Conservation (phyloP, 2,113 vertebrate species). For the Leuciscus idus region DNA sequence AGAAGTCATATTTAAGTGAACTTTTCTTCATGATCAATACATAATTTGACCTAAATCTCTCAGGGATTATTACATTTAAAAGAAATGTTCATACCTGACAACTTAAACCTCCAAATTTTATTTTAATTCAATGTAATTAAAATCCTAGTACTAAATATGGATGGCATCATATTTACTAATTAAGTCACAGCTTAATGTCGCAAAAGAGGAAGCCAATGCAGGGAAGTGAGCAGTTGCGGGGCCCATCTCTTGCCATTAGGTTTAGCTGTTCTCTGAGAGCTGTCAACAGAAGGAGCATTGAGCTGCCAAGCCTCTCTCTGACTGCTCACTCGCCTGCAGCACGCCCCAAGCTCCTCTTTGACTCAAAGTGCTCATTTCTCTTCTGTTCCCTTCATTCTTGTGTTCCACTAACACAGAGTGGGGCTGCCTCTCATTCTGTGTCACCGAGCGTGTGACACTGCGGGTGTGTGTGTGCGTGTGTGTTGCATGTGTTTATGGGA, state of each 20-base stretch:
- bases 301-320: slow-evolving; percentile 84
- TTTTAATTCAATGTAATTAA: slow-evolving; percentile 40
- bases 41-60: not conserved
- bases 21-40: no score
- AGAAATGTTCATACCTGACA: not conserved
- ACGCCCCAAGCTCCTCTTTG: slow-evolving; percentile 90
- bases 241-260: slow-evolving; percentile 84
- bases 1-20: no score
- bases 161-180: slow-evolving; percentile 77
- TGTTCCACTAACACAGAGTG: slow-evolving; percentile 76
- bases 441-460: slow-evolving; percentile 26
- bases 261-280: slow-evolving; percentile 87
- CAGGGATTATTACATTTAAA: not conserved
- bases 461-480: slow-evolving; percentile 39
- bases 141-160: slow-evolving; percentile 72
- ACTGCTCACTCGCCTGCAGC: slow-evolving; percentile 89
- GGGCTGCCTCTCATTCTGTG: slow-evolving; percentile 49
- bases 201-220: slow-evolving; percentile 72
- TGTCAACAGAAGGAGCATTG: slow-evolving; percentile 89
- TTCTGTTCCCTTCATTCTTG: slow-evolving; percentile 90
- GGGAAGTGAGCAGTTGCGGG: slow-evolving; percentile 75
- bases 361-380: slow-evolving; percentile 91
- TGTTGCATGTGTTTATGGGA: slow-evolving; percentile 39
- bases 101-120: slow-evolving; percentile 50
- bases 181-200: slow-evolving; percentile 74